Evolutionary conservation across 2,888 invertebrate genomes (phyloP), one percentile per base, ranked within the genome.

Genomic region (Antitype chi): DNA sequence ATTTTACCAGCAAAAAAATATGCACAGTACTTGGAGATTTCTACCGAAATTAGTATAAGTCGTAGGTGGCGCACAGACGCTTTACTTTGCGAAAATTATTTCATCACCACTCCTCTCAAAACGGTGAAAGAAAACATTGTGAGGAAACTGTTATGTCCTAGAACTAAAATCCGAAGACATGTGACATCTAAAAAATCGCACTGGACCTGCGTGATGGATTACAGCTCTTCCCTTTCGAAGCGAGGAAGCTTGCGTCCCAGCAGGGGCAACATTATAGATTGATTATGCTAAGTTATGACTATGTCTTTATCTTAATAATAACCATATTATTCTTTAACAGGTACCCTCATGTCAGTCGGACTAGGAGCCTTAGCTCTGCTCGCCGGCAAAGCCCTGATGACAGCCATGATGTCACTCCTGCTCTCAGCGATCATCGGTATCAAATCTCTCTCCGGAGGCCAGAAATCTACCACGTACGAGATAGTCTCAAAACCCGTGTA

Each of bases 331-430:
- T 84, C 38, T 71, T 89, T 84, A 15, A 25, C 93, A 96, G 98
- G 98, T 82, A 98, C 98, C 0, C 91, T 98, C 1, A 97, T 98
- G 93, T 98, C 98, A 0, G 91, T 98, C 53, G 98, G 98, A 17
- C 94, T 98, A 71, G 98, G 98, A 20, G 98, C 97, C 0, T 94
- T 98, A 6, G 98, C 98, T 0, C 95, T 98, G 69, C 96, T 98
- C 57, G 98, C 98, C 15, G 98, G 98, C 17, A 98, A 98, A 92
- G 98, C 98, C 0, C 92, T 98, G 28, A 98, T 98, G 98, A 98
- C 98, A 0, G 98, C 98, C 2, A 92, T 98, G 75, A 98, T 98
- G 97, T 98, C 98, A 0, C 96, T 98, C 0, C 97, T 98, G 85
- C 94, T 98, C 0, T 98, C 98, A 0, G 98, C 98, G 0, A 97